These are phyloP conservation scores for Glaucomys volans DNA, from an alignment of 2,113 vertebrate genomes.

Conservation along the genomic window DNA sequence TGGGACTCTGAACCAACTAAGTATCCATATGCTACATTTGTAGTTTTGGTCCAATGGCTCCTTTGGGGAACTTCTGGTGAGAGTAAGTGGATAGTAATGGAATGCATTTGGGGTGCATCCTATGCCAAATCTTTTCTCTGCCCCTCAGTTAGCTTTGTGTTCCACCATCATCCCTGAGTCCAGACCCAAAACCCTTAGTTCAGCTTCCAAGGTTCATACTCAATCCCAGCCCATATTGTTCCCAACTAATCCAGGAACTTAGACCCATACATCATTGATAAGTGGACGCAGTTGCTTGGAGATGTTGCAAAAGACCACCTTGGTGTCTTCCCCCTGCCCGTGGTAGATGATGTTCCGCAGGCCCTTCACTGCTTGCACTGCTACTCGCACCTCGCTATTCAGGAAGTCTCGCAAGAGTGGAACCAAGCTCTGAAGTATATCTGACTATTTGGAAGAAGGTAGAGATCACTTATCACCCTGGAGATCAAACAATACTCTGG, in stretches of 20 bases:
- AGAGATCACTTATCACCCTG: neutral
- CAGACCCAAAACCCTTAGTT: neutral
- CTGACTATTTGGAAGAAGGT: neutral
- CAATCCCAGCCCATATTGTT: neutral
- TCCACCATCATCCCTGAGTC: neutral
- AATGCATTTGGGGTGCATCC: too few species aligned
- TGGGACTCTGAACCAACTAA: neutral
- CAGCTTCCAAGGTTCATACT: neutral
- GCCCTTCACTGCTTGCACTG: conserved; percentile 47
- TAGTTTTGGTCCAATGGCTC: neutral
- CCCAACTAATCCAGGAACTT: neutral
- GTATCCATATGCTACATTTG: neutral
- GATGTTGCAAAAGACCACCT: conserved; percentile 29
- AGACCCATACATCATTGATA: conserved; percentile 49
- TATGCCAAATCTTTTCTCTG: neutral
- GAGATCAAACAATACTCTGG: neutral
- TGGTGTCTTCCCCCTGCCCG: neutral
- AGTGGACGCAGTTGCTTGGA: neutral
- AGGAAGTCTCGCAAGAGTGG: neutral
- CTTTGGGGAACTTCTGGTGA: neutral
- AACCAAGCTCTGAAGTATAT: neutral
- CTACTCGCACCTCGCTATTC: neutral
- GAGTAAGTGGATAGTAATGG: neutral
- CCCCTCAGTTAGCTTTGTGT: neutral
- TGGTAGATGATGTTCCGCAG: conserved; percentile 52